A percentile compares a stretch with the other conserved stretches of the same genome.
Evolutionary conservation across 2,888 invertebrate species (phyloP).

Genomic region (Dolomedes plantarius): DNA sequence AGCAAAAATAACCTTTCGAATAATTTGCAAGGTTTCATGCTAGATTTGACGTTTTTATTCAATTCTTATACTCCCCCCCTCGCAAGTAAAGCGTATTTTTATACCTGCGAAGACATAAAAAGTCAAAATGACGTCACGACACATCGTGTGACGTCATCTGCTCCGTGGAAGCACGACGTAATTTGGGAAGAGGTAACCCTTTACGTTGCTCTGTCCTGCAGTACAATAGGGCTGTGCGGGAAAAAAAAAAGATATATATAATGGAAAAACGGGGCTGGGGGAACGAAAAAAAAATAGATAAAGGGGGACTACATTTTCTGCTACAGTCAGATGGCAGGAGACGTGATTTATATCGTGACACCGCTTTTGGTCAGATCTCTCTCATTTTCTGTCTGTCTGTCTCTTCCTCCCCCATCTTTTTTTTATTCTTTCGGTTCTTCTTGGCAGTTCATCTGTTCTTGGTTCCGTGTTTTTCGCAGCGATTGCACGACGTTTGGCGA

Average conservation of each 20-base stretch:
- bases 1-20: too few relatives aligned
- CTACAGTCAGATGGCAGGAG: constrained; percentile 54
- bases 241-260: constrained; percentile 41
- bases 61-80: too few relatives aligned
- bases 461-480: constrained; percentile 37
- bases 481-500: constrained; percentile 5
- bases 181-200: constrained; percentile 24
- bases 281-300: constrained; percentile 28
- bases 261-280: constrained; percentile 30
- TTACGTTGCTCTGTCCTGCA: constrained; percentile 6
- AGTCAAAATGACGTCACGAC: constrained; percentile 22
- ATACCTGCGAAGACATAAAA: not conserved
- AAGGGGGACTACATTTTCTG: constrained; percentile 34
- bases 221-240: constrained; percentile 10
- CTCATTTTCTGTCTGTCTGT: constrained; percentile 58
- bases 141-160: not conserved
- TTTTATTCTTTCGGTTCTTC: constrained; percentile 11
- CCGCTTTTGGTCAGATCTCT: constrained; percentile 65
- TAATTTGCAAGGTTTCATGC: too few relatives aligned
- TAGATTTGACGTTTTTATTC: too few relatives aligned
- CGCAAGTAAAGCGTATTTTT: too few relatives aligned
- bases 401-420: constrained; percentile 11
- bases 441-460: constrained; percentile 56
- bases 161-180: constrained; percentile 8
- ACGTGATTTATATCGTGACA: constrained; percentile 65